Percentiles rank a stretch among this genome's conserved stretches.
Evolutionary conservation across 2,113 vertebrate species (phyloP).

Genomic region (Raphicerus campestris): DNA sequence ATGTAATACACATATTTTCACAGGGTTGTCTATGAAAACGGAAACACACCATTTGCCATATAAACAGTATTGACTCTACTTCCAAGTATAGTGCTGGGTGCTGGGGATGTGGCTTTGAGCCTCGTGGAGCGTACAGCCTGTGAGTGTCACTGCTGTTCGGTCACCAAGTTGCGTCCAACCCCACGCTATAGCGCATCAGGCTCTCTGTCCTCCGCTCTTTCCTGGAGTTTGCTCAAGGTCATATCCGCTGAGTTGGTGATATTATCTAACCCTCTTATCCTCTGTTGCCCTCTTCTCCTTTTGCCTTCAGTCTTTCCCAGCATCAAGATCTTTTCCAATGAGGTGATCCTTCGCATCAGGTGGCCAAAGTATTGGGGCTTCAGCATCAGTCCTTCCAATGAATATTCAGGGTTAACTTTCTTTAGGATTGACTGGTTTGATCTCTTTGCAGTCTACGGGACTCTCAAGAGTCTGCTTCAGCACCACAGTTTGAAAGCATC

Average conservation of each 20-base stretch:
- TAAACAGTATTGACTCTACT: neutral
- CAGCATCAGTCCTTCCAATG: neutral
- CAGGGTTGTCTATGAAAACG: neutral
- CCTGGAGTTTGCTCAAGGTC: neutral
- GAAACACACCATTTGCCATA: neutral
- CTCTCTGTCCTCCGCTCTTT: neutral
- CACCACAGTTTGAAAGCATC: neutral
- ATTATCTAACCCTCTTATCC: neutral
- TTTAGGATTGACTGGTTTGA: neutral
- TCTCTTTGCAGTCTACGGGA: neutral
- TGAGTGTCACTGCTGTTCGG: neutral
- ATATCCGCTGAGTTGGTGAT: neutral
- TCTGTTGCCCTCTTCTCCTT: neutral
- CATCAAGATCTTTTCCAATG: neutral
- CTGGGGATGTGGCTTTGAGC: neutral
- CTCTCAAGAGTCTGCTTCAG: neutral
- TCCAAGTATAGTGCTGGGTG: neutral
- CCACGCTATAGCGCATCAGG: neutral
- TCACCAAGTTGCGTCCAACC: neutral
- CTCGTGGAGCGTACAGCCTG: neutral
- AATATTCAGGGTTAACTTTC: neutral
- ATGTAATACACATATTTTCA: neutral
- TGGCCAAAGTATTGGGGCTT: neutral
- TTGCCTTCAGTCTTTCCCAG: neutral
- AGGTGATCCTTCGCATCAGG: neutral